These are phyloP conservation scores for Protobothrops mucrosquamatus DNA, from an alignment of 2,113 vertebrate species.

Conservation along the genomic window DNA sequence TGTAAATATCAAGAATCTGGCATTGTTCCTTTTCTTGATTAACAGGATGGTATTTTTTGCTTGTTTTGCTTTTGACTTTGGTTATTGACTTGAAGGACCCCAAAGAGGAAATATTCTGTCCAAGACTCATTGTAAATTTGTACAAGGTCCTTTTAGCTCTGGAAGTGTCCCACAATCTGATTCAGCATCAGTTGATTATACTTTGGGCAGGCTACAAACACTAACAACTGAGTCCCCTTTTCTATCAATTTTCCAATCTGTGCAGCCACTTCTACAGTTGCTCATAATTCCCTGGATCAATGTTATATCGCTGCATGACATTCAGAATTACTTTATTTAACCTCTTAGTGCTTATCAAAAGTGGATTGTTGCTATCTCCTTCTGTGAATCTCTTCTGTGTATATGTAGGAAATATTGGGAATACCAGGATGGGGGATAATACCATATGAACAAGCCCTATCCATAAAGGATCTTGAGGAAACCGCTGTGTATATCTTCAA, in stretches of 20 bases:
- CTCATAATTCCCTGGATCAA: background rate
- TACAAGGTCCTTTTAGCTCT: no score
- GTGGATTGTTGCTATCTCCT: background rate
- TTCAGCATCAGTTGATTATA: background rate
- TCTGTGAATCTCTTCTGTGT: background rate
- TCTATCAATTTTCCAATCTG: background rate
- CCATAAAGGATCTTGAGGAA: background rate
- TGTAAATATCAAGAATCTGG: background rate
- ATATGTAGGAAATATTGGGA: background rate
- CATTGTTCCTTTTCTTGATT: background rate
- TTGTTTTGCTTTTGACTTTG: background rate
- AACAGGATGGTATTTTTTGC: background rate
- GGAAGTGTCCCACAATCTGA: background rate
- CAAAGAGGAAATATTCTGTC: background rate
- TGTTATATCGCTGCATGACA: background rate
- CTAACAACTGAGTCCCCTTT: background rate
- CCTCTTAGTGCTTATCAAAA: background rate
- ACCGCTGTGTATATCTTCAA: no score
- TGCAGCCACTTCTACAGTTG: background rate
- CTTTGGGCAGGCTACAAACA: background rate
- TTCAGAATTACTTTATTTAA: background rate
- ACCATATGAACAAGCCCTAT: background rate
- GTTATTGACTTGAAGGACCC: background rate
- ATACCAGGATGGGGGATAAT: background rate
- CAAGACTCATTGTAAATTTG: background rate